Evolutionary conservation across 2,888 invertebrate genomes (phyloP), one percentile per base, ranked within the genome.

Genomic region (Megaustenia siamemsis): DNA sequence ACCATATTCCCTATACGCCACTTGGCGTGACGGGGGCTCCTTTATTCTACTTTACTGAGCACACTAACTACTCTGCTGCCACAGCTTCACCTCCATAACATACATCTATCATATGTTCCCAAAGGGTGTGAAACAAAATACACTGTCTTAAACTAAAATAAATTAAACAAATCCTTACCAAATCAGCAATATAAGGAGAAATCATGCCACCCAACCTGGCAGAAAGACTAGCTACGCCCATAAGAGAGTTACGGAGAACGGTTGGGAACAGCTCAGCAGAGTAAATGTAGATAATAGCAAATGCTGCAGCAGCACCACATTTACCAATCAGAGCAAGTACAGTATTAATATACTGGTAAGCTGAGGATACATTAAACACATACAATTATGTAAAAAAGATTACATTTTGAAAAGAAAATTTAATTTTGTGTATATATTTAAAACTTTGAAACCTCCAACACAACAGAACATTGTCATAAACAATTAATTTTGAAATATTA

Each of bases 221-320:
- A 49, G 66, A 87, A 28, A 87, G 69, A 32, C 71, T 85, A 43
- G 82, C 73, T 32, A 84, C 63, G 5, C 87, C 87, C 76, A 87
- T 78, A n/a, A 78, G 76, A 18, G 87, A 85, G 76, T 86, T 87
- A 1, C 98, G 95, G 0, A 97, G 96, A 2, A 97, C 96, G 0
- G 98, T 98, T 0, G 98, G 98, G 93, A 97, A 97, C n/a, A 97
- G 93, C 94, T 98, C 98, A 0, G 97, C 97, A 0, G 97, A 96
- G 93, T 97, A 98, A 24, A 98, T 95, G 93, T 97, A 98, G 3
- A 96, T 96, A 1, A 97, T 96, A 4, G 97, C 96, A 92, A 97
- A 98, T 1, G 96, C 95, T 63, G 97, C 96, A 45, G 97, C 96
- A 94, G 97, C 96, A 18, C 97, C 97, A 92, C 97, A 96, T 86